Base-by-base conservation (phyloP, 1,140 invertebrate species). In the Diorhabda sublineata region DNA sequence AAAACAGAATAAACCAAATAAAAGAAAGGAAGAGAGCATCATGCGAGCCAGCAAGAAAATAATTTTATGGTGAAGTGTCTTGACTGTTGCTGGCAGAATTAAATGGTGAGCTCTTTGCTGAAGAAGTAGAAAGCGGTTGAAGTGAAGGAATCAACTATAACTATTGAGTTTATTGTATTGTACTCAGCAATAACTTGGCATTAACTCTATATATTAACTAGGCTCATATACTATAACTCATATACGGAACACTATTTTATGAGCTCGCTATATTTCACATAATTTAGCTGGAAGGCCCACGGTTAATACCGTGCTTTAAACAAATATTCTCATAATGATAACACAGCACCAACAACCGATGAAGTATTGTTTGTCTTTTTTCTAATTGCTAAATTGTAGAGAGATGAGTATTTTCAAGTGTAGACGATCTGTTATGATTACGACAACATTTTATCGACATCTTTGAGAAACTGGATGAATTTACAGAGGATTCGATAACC, bases 291-390 rank as follows among this genome's bases (percentile, higher is more conserved):
- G 42, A 7, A 63, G 61, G 61, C 9, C 41, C 61, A 45, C 45
- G 61, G 42, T 63, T 11, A 63, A 52, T 63, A 63, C 11, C 44
- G 42, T 45, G 11, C n/a, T 63, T 63, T 45, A 63, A 63, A 63
- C 61, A 63, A 63, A 63, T 63, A 63, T 63, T 63, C 61, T 44
- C 61, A 45, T 63, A 63, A 63, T 63, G 45, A 9, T 63, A 11
- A 45, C 9, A 52, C 47, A 52, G n/a, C 47, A 52, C 47, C 47
- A 52, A 26, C 26, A n/a, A 7, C 9, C 61, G 43, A 63, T 45
- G 61, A 52, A 63, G 61, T 44, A 63, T 63, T 63, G 61, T 63
- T 63, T 45, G 43, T 45, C 44, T 63, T 63, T 11, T 52, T 45
- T 63, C 11, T 63, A 63, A 63, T 63, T 63, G 61, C 11, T 63